Conservation (phyloP, 2,113 vertebrate species). For the Chionodraco myersi region DNA sequence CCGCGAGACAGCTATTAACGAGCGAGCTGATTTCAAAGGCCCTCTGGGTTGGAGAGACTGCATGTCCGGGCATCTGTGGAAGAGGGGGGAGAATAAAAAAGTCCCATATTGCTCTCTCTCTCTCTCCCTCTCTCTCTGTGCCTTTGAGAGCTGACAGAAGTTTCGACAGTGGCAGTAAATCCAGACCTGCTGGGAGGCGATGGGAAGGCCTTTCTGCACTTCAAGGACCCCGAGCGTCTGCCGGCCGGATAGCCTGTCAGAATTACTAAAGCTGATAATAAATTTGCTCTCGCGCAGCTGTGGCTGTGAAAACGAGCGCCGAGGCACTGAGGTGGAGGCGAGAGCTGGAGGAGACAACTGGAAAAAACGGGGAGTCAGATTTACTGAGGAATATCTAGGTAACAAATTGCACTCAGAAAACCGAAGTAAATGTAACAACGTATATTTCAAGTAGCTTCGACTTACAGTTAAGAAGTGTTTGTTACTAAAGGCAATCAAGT, state of each 20-base stretch:
- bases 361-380: too few species aligned
- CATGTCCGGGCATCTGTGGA: constrained; percentile 63
- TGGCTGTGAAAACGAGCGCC: constrained; percentile 57
- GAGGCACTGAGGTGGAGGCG: constrained; percentile 51
- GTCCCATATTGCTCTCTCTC: constrained; percentile 46
- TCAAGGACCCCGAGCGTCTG: constrained; percentile 77
- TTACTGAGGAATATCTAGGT: too few species aligned
- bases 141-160: constrained; percentile 74
- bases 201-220: constrained; percentile 75
- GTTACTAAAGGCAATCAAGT: too few species aligned
- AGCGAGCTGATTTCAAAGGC: constrained; percentile 66
- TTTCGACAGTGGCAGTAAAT: constrained; percentile 81
- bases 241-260: constrained; percentile 75
- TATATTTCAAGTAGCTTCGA: too few species aligned
- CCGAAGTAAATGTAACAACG: too few species aligned
- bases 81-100: constrained; percentile 17
- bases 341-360: constrained; percentile 15
- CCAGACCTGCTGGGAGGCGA: constrained; percentile 69
- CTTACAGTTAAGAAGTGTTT: too few species aligned
- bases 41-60: constrained; percentile 56
- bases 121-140: constrained; percentile 14
- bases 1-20: constrained; percentile 68
- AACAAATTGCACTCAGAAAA: too few species aligned
- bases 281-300: constrained; percentile 76
- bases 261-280: constrained; percentile 80